A percentile compares a stretch with the other conserved stretches of the same genome.
Conservation (phyloP, 2,113 vertebrate species). For the Chlamydotis undulata region DNA sequence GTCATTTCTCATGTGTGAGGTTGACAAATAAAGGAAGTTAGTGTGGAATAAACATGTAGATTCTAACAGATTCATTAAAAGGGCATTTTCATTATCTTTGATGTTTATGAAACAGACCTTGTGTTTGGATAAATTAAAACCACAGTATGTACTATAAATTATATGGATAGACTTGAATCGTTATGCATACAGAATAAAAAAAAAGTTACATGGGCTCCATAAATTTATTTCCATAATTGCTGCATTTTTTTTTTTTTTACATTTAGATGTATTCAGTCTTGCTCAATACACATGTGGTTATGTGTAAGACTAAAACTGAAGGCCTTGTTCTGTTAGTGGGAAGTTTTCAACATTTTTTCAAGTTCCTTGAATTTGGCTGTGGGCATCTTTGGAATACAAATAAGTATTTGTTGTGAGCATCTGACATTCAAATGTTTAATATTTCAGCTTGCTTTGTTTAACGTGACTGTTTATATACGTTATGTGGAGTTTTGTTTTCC, state of each 20-base stretch:
- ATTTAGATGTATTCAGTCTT: background rate
- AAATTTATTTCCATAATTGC: background rate
- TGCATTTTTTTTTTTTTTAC: background rate
- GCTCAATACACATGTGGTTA: background rate
- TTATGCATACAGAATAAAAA: background rate
- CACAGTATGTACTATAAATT: background rate
- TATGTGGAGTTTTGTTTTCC: background rate
- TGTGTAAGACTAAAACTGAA: background rate
- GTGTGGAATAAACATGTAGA: background rate
- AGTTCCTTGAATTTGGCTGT: background rate
- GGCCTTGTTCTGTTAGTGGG: background rate
- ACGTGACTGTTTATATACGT: background rate
- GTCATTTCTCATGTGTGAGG: slow-evolving; percentile 23
- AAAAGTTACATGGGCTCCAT: background rate
- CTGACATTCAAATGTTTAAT: background rate
- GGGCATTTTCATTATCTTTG: slow-evolving; percentile 35
- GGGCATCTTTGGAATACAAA: background rate
- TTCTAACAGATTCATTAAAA: slow-evolving; percentile 53
- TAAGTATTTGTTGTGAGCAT: background rate
- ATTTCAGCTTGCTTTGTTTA: background rate
- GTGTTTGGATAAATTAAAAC: background rate
- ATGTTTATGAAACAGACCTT: slow-evolving; percentile 22
- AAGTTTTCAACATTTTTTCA: background rate
- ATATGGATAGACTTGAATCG: background rate
- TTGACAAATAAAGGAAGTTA: slow-evolving; percentile 35